Percentiles rank a stretch among this genome's conserved stretches.
Conservation (phyloP, 2,888 invertebrate genomes). For the Temnothorax ravouxi region DNA sequence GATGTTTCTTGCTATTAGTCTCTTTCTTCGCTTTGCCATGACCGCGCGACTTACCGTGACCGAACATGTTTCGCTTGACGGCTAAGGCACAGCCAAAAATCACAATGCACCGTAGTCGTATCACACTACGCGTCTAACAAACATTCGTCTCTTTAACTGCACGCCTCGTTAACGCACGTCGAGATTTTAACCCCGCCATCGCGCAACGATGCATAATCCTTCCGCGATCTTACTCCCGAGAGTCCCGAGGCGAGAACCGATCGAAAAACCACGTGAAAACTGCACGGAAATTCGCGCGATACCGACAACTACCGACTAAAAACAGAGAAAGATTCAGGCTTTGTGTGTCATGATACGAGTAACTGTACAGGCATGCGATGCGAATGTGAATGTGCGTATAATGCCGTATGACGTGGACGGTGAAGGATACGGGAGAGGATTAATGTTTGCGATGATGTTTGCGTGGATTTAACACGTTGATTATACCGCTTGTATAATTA, state of each 20-base stretch:
- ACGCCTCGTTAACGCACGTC: not conserved
- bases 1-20: slow-evolving; percentile 67
- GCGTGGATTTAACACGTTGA: slow-evolving; percentile 9
- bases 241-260: not conserved
- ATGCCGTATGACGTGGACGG: slow-evolving; percentile 2
- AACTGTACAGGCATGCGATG: slow-evolving; percentile 12
- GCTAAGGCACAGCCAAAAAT: not conserved
- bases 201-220: slow-evolving; percentile 1
- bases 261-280: slow-evolving; percentile 1
- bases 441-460: not conserved
- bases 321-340: slow-evolving; percentile 20
- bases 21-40: slow-evolving; percentile 61
- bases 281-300: not conserved
- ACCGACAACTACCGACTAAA: slow-evolving; percentile 3
- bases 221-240: not conserved
- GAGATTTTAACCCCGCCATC: not conserved
- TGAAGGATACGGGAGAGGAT: slow-evolving; percentile 22
- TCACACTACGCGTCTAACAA: not conserved
- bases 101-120: not conserved
- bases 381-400: slow-evolving; percentile 38
- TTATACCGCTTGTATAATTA: not conserved
- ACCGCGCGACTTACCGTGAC: slow-evolving; percentile 22
- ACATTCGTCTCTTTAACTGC: not conserved
- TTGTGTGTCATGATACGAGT: slow-evolving; percentile 16
- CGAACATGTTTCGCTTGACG: slow-evolving; percentile 6